These are phyloP conservation scores for Drosophila lacicola DNA, from an alignment of 2,888 invertebrate genomes.

Conservation along the genomic window DNA sequence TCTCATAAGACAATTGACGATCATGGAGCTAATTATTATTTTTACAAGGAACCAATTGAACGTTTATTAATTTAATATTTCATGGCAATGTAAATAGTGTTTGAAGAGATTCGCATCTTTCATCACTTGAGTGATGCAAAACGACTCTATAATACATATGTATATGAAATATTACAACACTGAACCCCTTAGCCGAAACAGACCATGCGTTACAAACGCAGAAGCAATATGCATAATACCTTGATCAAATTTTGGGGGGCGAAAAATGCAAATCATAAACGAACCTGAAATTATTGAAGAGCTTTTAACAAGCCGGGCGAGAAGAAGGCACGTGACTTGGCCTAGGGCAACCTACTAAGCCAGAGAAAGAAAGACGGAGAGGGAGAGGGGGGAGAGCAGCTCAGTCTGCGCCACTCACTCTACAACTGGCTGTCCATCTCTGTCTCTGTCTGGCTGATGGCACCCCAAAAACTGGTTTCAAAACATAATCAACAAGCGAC, in stretches of 20 bases:
- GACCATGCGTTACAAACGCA: slow-evolving; percentile 9
- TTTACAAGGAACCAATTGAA: slow-evolving; percentile 10
- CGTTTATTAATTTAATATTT: slow-evolving; percentile 1
- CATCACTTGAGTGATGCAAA: not conserved
- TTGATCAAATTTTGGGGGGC: not conserved
- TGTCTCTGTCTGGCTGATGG: slow-evolving; percentile 14
- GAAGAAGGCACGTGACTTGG: slow-evolving; percentile 48
- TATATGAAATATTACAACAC: not conserved
- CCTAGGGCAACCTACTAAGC: slow-evolving; percentile 27
- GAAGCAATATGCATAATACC: slow-evolving; percentile 15
- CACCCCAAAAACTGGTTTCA: slow-evolving; percentile 52
- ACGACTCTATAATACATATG: not conserved
- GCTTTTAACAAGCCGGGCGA: slow-evolving; percentile 19
- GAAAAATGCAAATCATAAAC: slow-evolving; percentile 45
- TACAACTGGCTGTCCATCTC: not conserved
- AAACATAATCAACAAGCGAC: slow-evolving; percentile 41
- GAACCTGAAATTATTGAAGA: slow-evolving; percentile 24
- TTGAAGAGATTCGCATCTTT: not conserved
- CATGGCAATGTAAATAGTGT: not conserved
- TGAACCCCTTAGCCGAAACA: not conserved
- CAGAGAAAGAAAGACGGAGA: slow-evolving; percentile 29
- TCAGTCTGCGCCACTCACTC: not conserved
- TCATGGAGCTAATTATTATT: not conserved
- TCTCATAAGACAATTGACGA: not conserved
- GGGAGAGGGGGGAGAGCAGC: slow-evolving; percentile 1